Base-by-base conservation (phyloP, 2,113 vertebrate genomes). In the Erythrolamprus reginae region DNA sequence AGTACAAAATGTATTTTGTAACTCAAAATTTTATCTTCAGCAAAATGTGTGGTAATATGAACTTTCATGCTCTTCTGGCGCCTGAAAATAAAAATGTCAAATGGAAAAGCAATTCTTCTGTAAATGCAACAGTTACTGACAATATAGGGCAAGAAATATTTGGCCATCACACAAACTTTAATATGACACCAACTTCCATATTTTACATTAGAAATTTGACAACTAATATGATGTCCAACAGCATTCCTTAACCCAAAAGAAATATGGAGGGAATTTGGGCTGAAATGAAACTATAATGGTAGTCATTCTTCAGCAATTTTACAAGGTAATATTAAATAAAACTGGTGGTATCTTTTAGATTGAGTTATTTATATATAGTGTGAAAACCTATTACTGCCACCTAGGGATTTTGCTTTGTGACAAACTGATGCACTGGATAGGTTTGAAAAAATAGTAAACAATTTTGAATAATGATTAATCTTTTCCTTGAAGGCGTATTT, bases 41-140 rank as follows among this genome's bases (percentile, higher is more conserved):
- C 88, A 94, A 93, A 77, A 4, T 84, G 45, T 89, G 51, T 95
- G 88, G 93, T 94, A 94, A 94, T 94, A 95, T 92, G 70, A 95
- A 95, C 91, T 93, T 94, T 91, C 77, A 93, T 84, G 83, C 90
- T 93, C 45, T 93, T 85, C 55, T 93, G 89, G 90, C 91, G 96
- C 77, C 90, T 92, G 92, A 94, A 95, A 94, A 94, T 93, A 88
- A 95, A 94, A 96, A 93, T 92, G 92, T 90, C 89, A 92, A 91
- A 3, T 28, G 92, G n/a, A 23, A 95, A 96, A 94, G 26, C 87
- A 92, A 84, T 89, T 95, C 88, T 92, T 92, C 50, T 51, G 15
- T 93, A 10, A 77, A 93, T 65, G 15, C 47, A 95, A 70, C n/a
- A 88, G 7, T 94, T 26, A 82, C 90, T 94, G 55, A 84, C 7